phyloP scores from a whole-genome alignment of 1,140 invertebrate species.

The Zaprionus ornatus region DNA sequence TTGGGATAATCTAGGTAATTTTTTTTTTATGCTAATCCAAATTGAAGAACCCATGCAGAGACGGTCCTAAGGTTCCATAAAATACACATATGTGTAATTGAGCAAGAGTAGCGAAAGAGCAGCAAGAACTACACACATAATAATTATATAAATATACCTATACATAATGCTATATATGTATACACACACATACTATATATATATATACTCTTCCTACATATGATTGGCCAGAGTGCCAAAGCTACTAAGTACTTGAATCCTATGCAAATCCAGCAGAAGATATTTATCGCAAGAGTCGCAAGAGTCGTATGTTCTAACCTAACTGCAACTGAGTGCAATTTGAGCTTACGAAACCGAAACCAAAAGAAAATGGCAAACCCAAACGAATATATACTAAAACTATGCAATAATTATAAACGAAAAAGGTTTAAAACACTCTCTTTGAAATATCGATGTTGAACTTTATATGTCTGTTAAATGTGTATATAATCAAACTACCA shows the following conservation, averaged over 20 bases:
- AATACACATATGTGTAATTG: conserved; percentile 7
- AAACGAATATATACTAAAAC: conserved; percentile 12
- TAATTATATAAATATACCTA: conserved; percentile 34
- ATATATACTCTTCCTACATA: background rate
- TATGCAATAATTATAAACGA: conserved; percentile 7
- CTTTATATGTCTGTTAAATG: conserved; percentile 14
- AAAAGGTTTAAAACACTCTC: background rate
- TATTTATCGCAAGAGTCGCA: background rate
- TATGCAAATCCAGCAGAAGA: background rate
- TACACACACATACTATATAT: background rate
- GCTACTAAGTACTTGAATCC: conserved; percentile 14
- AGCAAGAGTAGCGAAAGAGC: background rate
- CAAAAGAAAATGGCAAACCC: background rate
- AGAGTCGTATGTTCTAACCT: background rate
- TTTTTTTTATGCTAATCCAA: conserved; percentile 8
- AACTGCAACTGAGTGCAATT: conserved; percentile 62
- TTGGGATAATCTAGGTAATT: background rate
- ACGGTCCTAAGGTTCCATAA: conserved; percentile 51
- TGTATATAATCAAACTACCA: background rate
- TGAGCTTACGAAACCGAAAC: conserved; percentile 58
- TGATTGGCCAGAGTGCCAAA: background rate
- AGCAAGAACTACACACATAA: conserved; percentile 18
- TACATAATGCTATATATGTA: conserved; percentile 20
- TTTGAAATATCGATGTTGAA: conserved; percentile 8
- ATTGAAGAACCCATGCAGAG: conserved; percentile 18